Conservation (phyloP, 92 coral and sea anemone genomes). For the Nematostella vectensis region DNA sequence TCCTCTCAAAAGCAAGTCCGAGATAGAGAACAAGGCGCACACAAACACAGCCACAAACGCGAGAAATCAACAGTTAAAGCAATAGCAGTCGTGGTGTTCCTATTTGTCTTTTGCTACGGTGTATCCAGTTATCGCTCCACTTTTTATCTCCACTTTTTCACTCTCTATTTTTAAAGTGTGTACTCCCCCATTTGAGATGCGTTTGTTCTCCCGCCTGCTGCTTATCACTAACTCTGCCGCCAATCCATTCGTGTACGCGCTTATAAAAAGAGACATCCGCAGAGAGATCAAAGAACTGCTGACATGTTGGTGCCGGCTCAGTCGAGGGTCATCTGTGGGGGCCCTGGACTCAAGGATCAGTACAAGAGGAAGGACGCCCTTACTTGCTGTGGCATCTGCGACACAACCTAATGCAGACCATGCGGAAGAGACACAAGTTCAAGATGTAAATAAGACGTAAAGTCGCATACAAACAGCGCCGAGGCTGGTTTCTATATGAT, state of each 20-base stretch:
- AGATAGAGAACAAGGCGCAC: neutral
- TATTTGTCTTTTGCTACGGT: neutral
- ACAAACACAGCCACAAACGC: neutral
- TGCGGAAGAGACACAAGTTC: too few species aligned
- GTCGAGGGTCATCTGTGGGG: too few species aligned
- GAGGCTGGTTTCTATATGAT: too few species aligned
- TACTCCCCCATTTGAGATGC: neutral
- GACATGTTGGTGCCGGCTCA: neutral
- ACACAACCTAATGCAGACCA: too few species aligned
- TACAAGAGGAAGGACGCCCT: too few species aligned
- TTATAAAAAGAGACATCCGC: constrained; percentile 1
- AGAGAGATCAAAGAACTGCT: neutral
- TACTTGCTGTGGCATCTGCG: too few species aligned
- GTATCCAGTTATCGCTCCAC: neutral
- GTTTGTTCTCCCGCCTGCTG: neutral
- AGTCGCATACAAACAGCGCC: too few species aligned
- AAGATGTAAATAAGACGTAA: too few species aligned
- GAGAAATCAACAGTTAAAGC: constrained; percentile 2
- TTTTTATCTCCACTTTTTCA: neutral
- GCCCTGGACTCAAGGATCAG: too few species aligned
- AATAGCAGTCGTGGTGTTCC: neutral
- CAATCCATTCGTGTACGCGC: neutral
- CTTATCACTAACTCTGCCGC: neutral
- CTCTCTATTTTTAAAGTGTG: too few species aligned
- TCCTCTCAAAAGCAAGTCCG: neutral